phyloP scores from a whole-genome alignment of 2,888 invertebrate species.

The Arrhopalites spinosus region DNA sequence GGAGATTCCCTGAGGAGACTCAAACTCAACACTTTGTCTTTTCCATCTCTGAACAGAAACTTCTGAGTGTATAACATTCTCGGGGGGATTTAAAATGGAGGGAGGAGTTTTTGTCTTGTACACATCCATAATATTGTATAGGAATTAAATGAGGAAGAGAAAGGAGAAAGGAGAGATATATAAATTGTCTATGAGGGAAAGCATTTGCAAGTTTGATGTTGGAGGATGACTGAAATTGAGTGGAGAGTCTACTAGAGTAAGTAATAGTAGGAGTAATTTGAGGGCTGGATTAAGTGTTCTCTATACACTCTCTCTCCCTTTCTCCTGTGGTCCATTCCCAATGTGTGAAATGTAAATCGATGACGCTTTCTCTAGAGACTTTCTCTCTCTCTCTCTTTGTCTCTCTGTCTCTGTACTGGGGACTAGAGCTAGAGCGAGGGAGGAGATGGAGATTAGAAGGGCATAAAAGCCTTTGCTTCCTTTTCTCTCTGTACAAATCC shows the following conservation, averaged over 20 bases:
- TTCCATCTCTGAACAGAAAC: too few relatives aligned
- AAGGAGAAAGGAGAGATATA: not conserved
- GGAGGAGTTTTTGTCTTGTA: too few relatives aligned
- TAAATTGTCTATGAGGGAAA: not conserved
- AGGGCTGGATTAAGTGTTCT: not conserved
- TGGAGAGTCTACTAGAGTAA: not conserved
- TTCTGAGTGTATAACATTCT: too few relatives aligned
- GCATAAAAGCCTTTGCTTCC: too few relatives aligned
- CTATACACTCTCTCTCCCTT: not conserved
- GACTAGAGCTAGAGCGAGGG: too few relatives aligned
- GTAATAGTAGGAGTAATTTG: not conserved
- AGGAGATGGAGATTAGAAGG: too few relatives aligned
- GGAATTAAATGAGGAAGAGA: not conserved
- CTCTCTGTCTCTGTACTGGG: too few relatives aligned
- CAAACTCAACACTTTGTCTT: not conserved
- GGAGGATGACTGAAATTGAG: conserved; percentile 4
- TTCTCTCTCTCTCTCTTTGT: not conserved
- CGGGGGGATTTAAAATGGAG: too few relatives aligned
- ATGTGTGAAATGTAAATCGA: conserved; percentile 2
- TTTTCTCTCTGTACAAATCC: too few relatives aligned
- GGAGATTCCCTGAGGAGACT: too few relatives aligned
- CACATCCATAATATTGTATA: not conserved
- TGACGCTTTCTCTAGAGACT: not conserved
- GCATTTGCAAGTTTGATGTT: not conserved
- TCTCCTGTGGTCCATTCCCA: not conserved